Evolutionary conservation across 2,888 invertebrate species (phyloP), one percentile per base, ranked within the genome.

Genomic region (Hesperia comma): DNA sequence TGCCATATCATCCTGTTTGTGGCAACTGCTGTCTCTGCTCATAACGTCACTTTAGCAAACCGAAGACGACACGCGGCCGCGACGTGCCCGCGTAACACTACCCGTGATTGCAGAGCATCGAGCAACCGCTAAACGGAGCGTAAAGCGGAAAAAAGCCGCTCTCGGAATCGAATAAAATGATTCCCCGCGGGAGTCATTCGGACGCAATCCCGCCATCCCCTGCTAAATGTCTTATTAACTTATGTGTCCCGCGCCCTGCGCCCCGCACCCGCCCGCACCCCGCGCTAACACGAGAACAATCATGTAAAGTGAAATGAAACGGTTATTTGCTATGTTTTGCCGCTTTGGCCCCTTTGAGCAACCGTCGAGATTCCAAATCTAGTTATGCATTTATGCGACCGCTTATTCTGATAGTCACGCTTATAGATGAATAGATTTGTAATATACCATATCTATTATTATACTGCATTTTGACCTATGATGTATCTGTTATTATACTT

Each of bases 91-190:
- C 79, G 77, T 79, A 78, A 77, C 80, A 83, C 82, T 81, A 81
- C 77, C 72, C 77, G 84, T 85, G 86, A 88, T 88, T 88, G 85
- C 79, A 84, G 78, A 81, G 79, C 79, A 77, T 78, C 76, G 79
- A 79, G 74, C 82, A 83, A 86, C 88, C 88, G 89, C 89, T 89
- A 89, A 92, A 90, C 90, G 87, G 90, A 90, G 92, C 90, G 88
- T 86, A 86, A 88, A 89, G 86, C 87, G 86, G 87, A 91, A 92
- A 90, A 92, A 92, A 88, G 85, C 86, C 87, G 87, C 86, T 85
- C 87, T 92, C 93, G 92, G 94, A 94, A 94, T 94, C 94, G 94
- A 94, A 95, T 94, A 94, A 94, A 94, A 94, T 94, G 94, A 95
- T 95, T 95, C 94, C 95, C 94, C 95, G 80, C 87, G 94, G 94